Conservation (phyloP, 2,113 vertebrate genomes). For the Pimephales promelas region DNA sequence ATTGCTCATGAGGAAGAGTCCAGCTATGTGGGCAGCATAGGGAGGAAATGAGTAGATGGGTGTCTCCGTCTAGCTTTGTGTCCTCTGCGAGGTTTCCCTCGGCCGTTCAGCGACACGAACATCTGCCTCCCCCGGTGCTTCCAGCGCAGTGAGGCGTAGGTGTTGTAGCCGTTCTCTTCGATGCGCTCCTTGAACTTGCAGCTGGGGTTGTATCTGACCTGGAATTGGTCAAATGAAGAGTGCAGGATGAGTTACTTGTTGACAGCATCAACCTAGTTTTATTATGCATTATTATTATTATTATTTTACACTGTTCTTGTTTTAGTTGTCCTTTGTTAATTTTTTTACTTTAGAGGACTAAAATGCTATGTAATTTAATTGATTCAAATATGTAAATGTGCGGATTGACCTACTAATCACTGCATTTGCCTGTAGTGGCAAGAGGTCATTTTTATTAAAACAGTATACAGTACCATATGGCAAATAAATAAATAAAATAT, state of each 20-base stretch:
- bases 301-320: neutral
- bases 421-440: too few species aligned
- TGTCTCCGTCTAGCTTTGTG: slow-evolving; percentile 82
- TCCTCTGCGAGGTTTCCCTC: slow-evolving; percentile 79
- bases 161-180: slow-evolving; percentile 94
- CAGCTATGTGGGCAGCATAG: slow-evolving; percentile 83
- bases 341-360: too few species aligned
- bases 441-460: too few species aligned
- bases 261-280: neutral
- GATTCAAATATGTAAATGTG: too few species aligned
- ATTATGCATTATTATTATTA: too few species aligned
- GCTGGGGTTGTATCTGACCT: slow-evolving; percentile 86
- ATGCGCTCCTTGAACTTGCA: slow-evolving; percentile 92
- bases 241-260: neutral
- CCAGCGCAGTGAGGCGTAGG: slow-evolving; percentile 87
- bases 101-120: slow-evolving; percentile 87
- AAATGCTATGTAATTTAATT: too few species aligned
- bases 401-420: too few species aligned
- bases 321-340: neutral
- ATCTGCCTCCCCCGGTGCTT: slow-evolving; percentile 83
- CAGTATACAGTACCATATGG: too few species aligned
- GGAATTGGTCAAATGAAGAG: slow-evolving; percentile 36
- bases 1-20: slow-evolving; percentile 45
- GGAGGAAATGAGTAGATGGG: slow-evolving; percentile 91
- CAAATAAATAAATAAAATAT: too few species aligned